A percentile compares a stretch with the other conserved stretches of the same genome.
Conservation (phyloP, 2,888 invertebrate species). For the Sinohyriopsis cumingii region DNA sequence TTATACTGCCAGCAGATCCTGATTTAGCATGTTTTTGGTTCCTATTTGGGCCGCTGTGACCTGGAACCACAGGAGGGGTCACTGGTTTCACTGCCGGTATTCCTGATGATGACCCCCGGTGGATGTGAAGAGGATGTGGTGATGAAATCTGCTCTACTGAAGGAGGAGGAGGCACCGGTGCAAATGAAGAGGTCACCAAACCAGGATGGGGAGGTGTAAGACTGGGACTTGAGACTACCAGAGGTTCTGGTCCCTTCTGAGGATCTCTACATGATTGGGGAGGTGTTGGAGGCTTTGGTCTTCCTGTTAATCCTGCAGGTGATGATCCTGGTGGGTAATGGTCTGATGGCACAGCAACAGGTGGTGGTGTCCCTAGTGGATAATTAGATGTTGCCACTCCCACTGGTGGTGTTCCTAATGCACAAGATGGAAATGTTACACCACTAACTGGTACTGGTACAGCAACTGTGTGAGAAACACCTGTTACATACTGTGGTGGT, state of each 20-base stretch:
- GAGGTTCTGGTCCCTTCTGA: not conserved
- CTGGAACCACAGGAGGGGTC: conserved; percentile 32
- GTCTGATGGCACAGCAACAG: conserved; percentile 28
- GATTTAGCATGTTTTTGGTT: conserved; percentile 18
- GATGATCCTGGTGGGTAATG: conserved; percentile 21
- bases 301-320: conserved; percentile 15
- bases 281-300: not conserved
- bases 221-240: conserved; percentile 1
- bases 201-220: conserved; percentile 1
- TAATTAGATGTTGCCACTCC: conserved; percentile 3
- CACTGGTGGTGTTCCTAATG: conserved; percentile 6
- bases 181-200: not conserved
- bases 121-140: conserved; percentile 12
- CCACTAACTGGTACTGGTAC: conserved; percentile 10
- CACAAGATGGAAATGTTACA: conserved; percentile 10
- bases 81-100: conserved; percentile 22
- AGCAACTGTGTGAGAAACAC: not conserved
- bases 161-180: conserved; percentile 29
- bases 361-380: conserved; percentile 16
- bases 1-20: conserved; percentile 31
- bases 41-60: conserved; percentile 15
- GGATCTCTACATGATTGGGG: not conserved
- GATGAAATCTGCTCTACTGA: conserved; percentile 9
- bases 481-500: conserved; percentile 18
- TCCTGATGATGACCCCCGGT: conserved; percentile 12